These are phyloP conservation scores for Boulengeromyrus knoepffleri DNA, from an alignment of 2,113 vertebrate species.

Conservation along the genomic window DNA sequence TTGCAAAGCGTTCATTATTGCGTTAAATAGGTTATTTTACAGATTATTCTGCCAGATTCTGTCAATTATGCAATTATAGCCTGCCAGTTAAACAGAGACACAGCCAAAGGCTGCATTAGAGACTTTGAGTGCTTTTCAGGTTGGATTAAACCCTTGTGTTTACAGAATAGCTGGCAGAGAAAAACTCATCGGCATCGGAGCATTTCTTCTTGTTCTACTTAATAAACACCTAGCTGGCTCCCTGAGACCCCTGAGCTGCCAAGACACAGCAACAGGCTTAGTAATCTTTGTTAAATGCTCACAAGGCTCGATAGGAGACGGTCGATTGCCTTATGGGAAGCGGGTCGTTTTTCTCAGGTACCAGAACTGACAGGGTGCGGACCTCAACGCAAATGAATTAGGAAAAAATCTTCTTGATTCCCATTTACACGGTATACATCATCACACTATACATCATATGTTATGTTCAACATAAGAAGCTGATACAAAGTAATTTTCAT, in stretches of 20 bases:
- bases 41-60: neutral
- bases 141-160: neutral
- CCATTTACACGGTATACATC: neutral
- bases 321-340: neutral
- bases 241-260: neutral
- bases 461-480: neutral
- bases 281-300: neutral
- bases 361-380: neutral
- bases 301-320: neutral
- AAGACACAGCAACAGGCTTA: neutral
- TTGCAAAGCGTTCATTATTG: neutral
- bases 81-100: neutral
- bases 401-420: neutral
- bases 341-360: neutral
- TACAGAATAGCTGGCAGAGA: constrained; percentile 4
- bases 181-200: neutral
- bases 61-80: neutral
- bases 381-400: neutral
- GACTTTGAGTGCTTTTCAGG: neutral
- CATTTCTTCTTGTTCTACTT: constrained; percentile 4
- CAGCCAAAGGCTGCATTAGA: neutral
- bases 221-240: constrained; percentile 4
- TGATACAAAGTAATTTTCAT: neutral
- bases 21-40: neutral
- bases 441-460: neutral